These are phyloP conservation scores for Sorex maritimensis DNA, from an alignment of 2,797 vertebrate species.

Conservation along the genomic window DNA sequence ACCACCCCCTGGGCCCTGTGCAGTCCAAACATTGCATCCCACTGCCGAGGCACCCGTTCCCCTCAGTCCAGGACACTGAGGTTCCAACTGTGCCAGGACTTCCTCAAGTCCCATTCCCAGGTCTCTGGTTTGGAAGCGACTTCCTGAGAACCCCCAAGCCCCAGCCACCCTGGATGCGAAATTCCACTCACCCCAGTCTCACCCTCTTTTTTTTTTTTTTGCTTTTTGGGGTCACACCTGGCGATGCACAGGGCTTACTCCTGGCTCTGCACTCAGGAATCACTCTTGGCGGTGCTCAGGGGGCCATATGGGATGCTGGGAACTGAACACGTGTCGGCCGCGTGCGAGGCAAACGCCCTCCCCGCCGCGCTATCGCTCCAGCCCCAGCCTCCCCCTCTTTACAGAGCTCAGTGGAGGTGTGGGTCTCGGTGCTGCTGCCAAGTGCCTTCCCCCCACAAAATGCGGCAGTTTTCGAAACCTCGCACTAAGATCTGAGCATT, in stretches of 20 bases:
- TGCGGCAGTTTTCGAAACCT: constrained; percentile 17
- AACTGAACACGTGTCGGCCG: no score
- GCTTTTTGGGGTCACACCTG: no score
- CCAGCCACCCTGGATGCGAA: rapidly evolving
- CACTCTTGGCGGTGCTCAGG: no score
- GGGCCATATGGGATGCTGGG: no score
- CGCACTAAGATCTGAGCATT: neutral
- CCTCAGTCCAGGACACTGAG: no score
- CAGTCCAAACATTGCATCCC: no score
- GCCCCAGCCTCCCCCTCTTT: rapidly evolving
- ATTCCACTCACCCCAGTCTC: rapidly evolving
- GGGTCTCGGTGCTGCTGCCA: rapidly evolving
- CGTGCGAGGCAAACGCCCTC: no score
- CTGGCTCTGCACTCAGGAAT: no score
- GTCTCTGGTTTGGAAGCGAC: neutral
- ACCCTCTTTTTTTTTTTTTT: rapidly evolving
- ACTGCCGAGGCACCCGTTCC: no score
- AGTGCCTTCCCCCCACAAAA: neutral
- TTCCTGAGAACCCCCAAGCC: rapidly evolving
- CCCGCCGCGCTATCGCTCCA: no score
- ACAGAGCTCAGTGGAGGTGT: rapidly evolving
- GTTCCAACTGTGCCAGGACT: neutral
- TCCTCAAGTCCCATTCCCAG: neutral
- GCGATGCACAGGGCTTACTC: no score
- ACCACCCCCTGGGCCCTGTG: no score